These are phyloP conservation scores for Oryzias celebensis DNA, from an alignment of 2,113 vertebrate species.

Conservation along the genomic window DNA sequence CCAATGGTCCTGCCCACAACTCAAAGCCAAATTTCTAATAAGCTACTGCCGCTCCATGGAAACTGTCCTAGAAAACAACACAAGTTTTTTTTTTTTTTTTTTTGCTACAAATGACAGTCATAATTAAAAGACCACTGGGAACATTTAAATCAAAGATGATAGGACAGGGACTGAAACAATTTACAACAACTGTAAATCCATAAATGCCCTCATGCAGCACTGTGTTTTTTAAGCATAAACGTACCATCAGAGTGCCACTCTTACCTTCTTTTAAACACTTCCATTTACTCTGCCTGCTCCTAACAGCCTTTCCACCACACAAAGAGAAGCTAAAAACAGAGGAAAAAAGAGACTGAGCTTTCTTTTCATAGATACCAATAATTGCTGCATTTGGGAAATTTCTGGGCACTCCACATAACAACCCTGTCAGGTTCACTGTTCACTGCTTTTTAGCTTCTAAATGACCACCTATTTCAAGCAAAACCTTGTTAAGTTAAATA, in stretches of 20 bases:
- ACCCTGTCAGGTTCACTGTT: slow-evolving; percentile 60
- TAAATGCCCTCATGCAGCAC: slow-evolving; percentile 13
- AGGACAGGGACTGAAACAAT: not conserved
- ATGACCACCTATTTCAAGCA: too few species aligned
- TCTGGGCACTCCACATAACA: slow-evolving; percentile 65
- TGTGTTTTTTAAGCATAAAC: slow-evolving; percentile 32
- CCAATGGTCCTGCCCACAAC: too few species aligned
- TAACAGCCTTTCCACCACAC: slow-evolving; percentile 50
- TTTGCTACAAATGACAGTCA: too few species aligned
- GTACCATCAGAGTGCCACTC: slow-evolving; percentile 62
- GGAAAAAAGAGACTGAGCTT: slow-evolving; percentile 44
- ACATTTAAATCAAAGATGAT: too few species aligned
- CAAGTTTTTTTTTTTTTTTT: too few species aligned
- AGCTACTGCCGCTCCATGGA: too few species aligned
- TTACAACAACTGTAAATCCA: slow-evolving; percentile 17
- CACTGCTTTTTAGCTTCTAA: slow-evolving; percentile 3
- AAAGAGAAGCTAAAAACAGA: slow-evolving; percentile 69
- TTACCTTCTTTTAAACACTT: slow-evolving; percentile 47
- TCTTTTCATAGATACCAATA: slow-evolving; percentile 81
- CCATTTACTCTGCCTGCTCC: slow-evolving; percentile 56
- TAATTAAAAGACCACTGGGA: too few species aligned
- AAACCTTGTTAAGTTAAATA: too few species aligned
- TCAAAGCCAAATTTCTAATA: too few species aligned
- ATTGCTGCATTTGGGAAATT: slow-evolving; percentile 81
- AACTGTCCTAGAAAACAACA: too few species aligned